Percentiles rank a stretch among this genome's conserved stretches.
Conservation (phyloP, 2,888 invertebrate species). For the Pimpla rufipes region DNA sequence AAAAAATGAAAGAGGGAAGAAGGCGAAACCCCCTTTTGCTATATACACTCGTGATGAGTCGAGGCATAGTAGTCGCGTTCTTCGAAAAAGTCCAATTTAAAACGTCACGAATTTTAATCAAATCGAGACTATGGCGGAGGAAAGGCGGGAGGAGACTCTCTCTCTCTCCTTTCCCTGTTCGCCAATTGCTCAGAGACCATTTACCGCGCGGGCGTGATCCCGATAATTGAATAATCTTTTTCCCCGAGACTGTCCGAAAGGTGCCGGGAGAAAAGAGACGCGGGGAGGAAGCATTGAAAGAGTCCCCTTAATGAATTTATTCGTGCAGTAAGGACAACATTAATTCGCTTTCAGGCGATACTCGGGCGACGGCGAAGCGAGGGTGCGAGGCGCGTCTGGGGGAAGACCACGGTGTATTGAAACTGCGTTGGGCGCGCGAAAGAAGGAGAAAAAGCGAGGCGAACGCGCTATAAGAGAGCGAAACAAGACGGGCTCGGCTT, state of each 20-base stretch:
- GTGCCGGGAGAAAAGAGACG: conserved; percentile 16
- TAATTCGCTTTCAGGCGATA: conserved; percentile 64
- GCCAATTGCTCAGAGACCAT: conserved; percentile 64
- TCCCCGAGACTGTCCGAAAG: conserved; percentile 34
- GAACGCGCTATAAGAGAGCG: conserved; percentile 51
- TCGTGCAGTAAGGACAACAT: conserved; percentile 65
- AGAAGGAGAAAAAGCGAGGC: conserved; percentile 34
- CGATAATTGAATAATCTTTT: conserved; percentile 67
- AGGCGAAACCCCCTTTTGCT: background rate
- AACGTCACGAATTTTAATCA: conserved; percentile 63
- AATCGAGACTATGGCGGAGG: conserved; percentile 34
- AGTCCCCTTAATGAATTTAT: conserved; percentile 66
- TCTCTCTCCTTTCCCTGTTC: conserved; percentile 39
- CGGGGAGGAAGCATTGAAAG: conserved; percentile 49
- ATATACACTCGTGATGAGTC: conserved; percentile 9
- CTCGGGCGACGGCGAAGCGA: background rate
- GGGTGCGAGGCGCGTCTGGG: background rate
- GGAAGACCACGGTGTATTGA: conserved; percentile 40
- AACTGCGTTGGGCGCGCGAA: conserved; percentile 40
- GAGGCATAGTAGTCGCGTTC: background rate
- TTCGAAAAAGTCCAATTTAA: conserved; percentile 56
- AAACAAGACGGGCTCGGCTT: conserved; percentile 47
- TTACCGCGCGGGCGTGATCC: conserved; percentile 59
- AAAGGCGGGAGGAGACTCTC: conserved; percentile 14
- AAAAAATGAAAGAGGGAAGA: background rate